Evolutionary conservation across 2,113 vertebrate genomes (phyloP), one percentile per base, ranked within the genome.

Genomic region (Willisornis vidua): DNA sequence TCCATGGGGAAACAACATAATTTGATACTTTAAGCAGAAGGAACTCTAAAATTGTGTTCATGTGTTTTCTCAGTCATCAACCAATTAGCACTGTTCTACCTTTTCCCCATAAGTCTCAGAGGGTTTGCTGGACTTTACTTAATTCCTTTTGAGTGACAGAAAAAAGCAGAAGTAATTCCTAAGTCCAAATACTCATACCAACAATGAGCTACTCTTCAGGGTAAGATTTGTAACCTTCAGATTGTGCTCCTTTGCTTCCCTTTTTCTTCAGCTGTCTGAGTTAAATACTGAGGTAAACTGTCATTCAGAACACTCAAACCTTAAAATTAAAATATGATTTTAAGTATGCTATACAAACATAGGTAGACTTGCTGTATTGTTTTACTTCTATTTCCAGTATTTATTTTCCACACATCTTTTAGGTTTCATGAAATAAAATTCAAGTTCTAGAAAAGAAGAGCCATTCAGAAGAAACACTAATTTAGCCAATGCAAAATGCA

Each of bases 81-180:
- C 17, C 62, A 62, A 59, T 70, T 66, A 88, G 15, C 85, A 59
- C 23, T 41, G 51, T 20, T 85, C 71, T 76, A 9, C 37, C 9
- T 71, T 79, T 82, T 62, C 23, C 54, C 20, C 51, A 33, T 25
- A 45, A 73, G 24, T 23, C 24, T 76, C 33, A 80, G 35, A 35
- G 46, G 33, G 31, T 75, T 93, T 96, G 31, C 49, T 73, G 66
- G 54, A 57, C 20, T 85, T 92, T 7, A 66, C 11, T 66, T 90
- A 17, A 35, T 49, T 77, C 48, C 55, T 88, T 88, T 39, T 83
- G 59, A 62, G 16, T 59, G 71, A 83, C 39, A 74, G 46, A 9
- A 86, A 93, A 94, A 91, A 85, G 49, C 35, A 73, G 35, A 85
- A 79, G 31, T 43, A 94, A 79, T 67, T 87, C 58, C 41, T n/a